Evolutionary conservation across 1,140 invertebrate species (phyloP).

Genomic region (Cyclina sinensis): DNA sequence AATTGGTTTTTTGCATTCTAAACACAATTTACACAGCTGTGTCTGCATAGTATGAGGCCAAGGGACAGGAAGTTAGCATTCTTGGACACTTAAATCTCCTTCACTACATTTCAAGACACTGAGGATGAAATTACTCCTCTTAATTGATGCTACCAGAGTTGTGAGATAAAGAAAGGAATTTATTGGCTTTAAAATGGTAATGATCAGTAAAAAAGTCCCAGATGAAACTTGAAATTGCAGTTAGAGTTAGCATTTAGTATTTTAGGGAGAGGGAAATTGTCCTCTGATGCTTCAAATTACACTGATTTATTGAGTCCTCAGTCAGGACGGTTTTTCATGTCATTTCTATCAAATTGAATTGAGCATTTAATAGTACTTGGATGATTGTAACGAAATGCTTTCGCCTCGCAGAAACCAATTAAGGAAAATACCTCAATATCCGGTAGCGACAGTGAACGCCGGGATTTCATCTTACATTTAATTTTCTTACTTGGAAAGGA

Average conservation of each 20-base stretch:
- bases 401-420: conserved; percentile 18
- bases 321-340: conserved; percentile 16
- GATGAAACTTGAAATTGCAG: not conserved
- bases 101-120: no score
- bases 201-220: not conserved
- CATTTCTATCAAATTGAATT: conserved; percentile 7
- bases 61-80: no score
- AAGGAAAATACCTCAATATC: conserved; percentile 38
- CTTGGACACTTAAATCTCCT: no score
- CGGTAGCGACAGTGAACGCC: not conserved
- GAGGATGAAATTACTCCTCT: no score
- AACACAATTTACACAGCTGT: no score
- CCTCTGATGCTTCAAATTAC: conserved; percentile 6
- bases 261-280: conserved; percentile 2
- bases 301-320: conserved; percentile 12
- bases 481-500: conserved; percentile 30
- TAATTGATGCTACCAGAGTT: not conserved
- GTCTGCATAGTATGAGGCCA: no score
- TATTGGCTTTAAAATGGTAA: not conserved
- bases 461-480: conserved; percentile 4
- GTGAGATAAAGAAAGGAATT: not conserved
- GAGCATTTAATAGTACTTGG: not conserved
- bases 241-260: not conserved
- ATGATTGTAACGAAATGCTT: conserved; percentile 25
- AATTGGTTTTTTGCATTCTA: no score